Evolutionary conservation across 2,113 vertebrate species (phyloP), one percentile per base, ranked within the genome.

Genomic region (Capreolus pygargus): DNA sequence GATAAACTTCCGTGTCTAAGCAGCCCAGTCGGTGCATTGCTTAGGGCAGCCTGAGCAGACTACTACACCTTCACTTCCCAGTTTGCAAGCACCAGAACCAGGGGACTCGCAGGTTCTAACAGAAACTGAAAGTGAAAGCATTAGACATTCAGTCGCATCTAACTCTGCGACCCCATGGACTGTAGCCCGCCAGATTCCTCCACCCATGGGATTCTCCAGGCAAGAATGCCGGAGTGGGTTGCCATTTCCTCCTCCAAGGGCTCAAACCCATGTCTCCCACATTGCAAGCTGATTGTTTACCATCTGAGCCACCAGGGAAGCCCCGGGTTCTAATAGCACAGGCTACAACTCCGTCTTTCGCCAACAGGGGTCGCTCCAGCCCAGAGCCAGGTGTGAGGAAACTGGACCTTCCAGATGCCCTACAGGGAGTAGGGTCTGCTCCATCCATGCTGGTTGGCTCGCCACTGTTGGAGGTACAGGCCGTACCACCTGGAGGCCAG

Each of bases 101-200:
- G 61, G 27, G 17, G 9, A 17, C 19, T 1, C 2, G 0, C 0
- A 9, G 33, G 30, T 9, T 15, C 85, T 5, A 6, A 4, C 2
- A 36, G 39, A 91, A 55, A 76, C 36, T n/a, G n/a, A 70, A 70
- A 70, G 67, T 14, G 70, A 76, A 76, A 43, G 70, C 12, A 1
- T 27, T 6, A 43, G 36, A 27, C 70, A 25, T 43, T 43, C 70
- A 43, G 70, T 43, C 6, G 39, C 4, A 0, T 43, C 70, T 43
- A 12, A 76, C 70, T 43, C 39, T 61, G 70, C 25, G 36, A 76
- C 36, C 70, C 36, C 70, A 27, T 43, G 70, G 70, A 14, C 39
- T 39, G 23, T 15, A 76, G 36, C 70, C 70, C 23, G 0, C 39
- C 12, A 25, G 70, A 13, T 39, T 76, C 23, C 70, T 76, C 36